Conservation (phyloP, 2,888 invertebrate species). For the Trichogramma evanescens region DNA sequence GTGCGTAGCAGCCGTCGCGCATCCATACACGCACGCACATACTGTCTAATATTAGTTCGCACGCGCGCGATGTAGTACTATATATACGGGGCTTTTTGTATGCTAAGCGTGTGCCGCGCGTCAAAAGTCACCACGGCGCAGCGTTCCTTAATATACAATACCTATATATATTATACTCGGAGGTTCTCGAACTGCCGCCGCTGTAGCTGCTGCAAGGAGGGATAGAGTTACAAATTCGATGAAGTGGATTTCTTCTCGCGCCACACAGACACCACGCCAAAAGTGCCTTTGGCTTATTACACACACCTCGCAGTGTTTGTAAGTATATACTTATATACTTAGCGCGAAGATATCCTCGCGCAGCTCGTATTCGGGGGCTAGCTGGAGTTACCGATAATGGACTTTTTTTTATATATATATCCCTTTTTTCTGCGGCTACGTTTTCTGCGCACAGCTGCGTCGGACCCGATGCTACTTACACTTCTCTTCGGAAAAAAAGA, state of each 20-base stretch:
- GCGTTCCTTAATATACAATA: too few species aligned
- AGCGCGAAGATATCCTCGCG: too few species aligned
- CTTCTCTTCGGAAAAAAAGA: too few species aligned
- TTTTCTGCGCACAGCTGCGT: not conserved
- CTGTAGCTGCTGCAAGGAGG: not conserved
- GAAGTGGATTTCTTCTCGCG: conserved; percentile 5
- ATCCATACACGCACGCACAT: not conserved
- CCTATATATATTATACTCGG: too few species aligned
- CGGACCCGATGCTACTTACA: too few species aligned
- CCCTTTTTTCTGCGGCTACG: not conserved
- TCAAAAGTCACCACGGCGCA: conserved; percentile 10
- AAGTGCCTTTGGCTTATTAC: too few species aligned
- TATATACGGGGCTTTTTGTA: not conserved
- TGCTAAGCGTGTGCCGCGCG: not conserved
- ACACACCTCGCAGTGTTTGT: too few species aligned
- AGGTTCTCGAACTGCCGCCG: not conserved
- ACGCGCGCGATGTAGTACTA: not conserved
- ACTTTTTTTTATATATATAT: conserved; percentile 4
- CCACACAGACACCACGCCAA: too few species aligned
- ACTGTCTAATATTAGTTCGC: conserved; percentile 8
- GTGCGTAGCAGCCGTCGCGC: not conserved
- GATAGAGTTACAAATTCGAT: conserved; percentile 15
- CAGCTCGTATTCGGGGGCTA: too few species aligned
- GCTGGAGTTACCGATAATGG: conserved; percentile 3
- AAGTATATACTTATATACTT: too few species aligned